phyloP scores from a whole-genome alignment of 1,140 invertebrate genomes.

The Pararge aegeria region DNA sequence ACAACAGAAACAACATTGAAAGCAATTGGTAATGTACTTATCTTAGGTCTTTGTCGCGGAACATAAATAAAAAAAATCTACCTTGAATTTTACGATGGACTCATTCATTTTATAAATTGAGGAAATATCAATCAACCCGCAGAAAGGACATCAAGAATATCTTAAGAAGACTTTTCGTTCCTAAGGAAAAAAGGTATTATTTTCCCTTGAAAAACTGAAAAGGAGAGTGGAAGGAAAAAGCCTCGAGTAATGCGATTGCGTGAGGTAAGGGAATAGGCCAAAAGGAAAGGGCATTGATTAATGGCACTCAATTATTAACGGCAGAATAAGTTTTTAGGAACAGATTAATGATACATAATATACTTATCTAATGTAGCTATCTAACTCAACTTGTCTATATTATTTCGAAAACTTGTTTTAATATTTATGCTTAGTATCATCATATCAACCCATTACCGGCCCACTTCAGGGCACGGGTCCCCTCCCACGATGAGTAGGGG shows the following conservation, averaged over 20 bases:
- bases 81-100: neutral
- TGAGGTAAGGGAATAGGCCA: slow-evolving; percentile 16
- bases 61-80: no score
- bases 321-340: neutral
- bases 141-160: slow-evolving; percentile 7
- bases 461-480: no score
- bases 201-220: slow-evolving; percentile 15
- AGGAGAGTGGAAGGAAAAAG: slow-evolving; percentile 17
- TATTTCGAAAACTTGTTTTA: no score
- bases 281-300: slow-evolving; percentile 18
- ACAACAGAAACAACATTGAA: no score
- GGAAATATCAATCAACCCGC: slow-evolving; percentile 1
- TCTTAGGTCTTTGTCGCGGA: no score
- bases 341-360: neutral
- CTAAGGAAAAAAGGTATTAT: slow-evolving; percentile 15
- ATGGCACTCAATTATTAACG: slow-evolving; percentile 16
- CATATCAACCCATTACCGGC: no score
- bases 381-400: no score
- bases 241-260: slow-evolving; percentile 14
- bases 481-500: no score
- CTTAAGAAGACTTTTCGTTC: slow-evolving; percentile 6
- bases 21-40: no score
- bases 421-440: no score
- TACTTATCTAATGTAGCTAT: no score
- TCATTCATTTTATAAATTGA: neutral